Base-by-base conservation (phyloP, 1,140 invertebrate species). In the Drosophila carrolli region DNA sequence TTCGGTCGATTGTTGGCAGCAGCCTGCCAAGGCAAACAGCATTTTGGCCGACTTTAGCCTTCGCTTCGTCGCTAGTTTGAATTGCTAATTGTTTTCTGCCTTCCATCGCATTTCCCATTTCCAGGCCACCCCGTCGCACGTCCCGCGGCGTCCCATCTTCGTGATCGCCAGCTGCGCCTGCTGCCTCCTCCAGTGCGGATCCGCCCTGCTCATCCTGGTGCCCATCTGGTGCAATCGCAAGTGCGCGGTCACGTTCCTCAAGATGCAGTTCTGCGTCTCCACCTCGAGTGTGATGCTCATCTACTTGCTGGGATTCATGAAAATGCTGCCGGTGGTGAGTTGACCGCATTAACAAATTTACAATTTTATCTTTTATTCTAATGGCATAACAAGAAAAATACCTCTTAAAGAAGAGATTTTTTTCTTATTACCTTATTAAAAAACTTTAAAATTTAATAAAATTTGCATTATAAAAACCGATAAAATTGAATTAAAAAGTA, bases 221-320 rank as follows among this genome's bases (percentile, higher is more conserved):
- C 92, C 93, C 16, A 94, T 94, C 76, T 95, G 95, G 94, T 94
- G 93, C 83, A 94, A 93, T 63, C 93, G 94, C 61, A 93, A 94
- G 54, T 95, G 93, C 58, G 95, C 95, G 86, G 86, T 95, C 27
- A 94, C 95, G 74, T 95, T 95, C 92, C 92, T 95, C 43, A 95
- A 95, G 92, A 93, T 96, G 63, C 95, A 96, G 75, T 95, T 94
- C 78, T 95, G 95, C 75, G 90, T 93, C 40, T 94, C 95, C 35
- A 92, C 95, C 29, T 92, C 94, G 5, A 93, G 94, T 23, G 93
- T 94, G 16, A 95, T 95, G 94, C 92, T 93, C 2, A 93, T 95
- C 44, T 95, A 95, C 81, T 93, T 95, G 65, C 94, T 95, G 68
- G 94, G 94, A 46, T 93, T 94, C 14, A 92, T 94, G 73, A 93